Conservation (phyloP, 2,797 vertebrate genomes). For the Eospalax fontanierii region DNA sequence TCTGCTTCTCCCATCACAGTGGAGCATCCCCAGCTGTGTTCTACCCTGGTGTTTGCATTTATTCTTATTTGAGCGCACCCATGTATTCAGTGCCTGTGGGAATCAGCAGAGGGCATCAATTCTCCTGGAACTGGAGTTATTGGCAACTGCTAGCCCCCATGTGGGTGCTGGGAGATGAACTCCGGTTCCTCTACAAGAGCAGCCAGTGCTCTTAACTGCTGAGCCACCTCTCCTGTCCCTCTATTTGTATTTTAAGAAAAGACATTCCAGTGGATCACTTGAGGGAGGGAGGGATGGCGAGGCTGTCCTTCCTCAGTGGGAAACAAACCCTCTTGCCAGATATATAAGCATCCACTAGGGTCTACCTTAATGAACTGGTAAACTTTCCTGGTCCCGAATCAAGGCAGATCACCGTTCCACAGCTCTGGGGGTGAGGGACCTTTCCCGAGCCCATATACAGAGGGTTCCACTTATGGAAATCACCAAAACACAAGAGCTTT, state of each 20-base stretch:
- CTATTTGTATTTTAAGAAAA: background rate
- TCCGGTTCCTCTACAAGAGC: no score
- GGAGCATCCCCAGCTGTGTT: background rate
- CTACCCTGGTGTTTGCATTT: background rate
- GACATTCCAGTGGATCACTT: background rate
- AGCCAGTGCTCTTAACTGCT: no score
- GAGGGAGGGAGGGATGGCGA: background rate
- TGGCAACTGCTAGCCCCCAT: no score
- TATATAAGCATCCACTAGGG: fast-evolving
- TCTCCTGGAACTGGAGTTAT: no score
- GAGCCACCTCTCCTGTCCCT: no score
- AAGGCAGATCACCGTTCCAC: background rate
- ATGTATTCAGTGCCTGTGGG: no score
- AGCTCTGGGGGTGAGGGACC: background rate
- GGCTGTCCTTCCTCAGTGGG: background rate
- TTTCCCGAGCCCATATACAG: fast-evolving
- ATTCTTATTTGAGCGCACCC: no score
- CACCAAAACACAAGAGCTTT: background rate
- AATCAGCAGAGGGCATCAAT: no score
- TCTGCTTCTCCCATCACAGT: background rate
- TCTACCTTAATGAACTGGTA: background rate
- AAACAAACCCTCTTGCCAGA: background rate
- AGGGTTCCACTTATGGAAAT: background rate
- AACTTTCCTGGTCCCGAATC: background rate
- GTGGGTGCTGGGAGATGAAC: no score